phyloP scores from a whole-genome alignment of 1,140 invertebrate species.

The Sinonovacula constricta region DNA sequence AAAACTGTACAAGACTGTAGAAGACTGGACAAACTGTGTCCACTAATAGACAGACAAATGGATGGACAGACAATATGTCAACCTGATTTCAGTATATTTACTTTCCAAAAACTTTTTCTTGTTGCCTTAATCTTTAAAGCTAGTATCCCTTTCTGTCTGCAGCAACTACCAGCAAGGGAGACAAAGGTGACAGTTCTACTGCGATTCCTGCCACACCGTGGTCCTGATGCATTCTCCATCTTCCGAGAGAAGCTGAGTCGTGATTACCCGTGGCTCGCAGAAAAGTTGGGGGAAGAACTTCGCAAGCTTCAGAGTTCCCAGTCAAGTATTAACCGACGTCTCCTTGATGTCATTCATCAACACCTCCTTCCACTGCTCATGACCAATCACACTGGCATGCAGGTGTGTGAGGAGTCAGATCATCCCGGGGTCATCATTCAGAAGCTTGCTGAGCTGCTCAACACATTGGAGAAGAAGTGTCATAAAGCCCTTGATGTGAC shows the following conservation, averaged over 20 bases:
- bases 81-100: too few species aligned
- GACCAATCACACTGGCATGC: neutral
- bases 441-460: constrained; percentile 34
- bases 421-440: constrained; percentile 46
- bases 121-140: too few species aligned
- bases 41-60: too few species aligned
- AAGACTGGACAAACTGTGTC: too few species aligned
- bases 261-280: constrained; percentile 37
- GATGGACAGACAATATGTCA: too few species aligned
- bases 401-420: constrained; percentile 27
- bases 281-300: constrained; percentile 42
- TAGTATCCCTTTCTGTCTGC: constrained; percentile 11
- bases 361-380: constrained; percentile 40
- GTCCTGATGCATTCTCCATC: constrained; percentile 41
- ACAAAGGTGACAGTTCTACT: constrained; percentile 37
- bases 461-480: constrained; percentile 28
- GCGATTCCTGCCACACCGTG: constrained; percentile 30
- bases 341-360: constrained; percentile 23
- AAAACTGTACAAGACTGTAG: too few species aligned
- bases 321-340: constrained; percentile 41
- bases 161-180: constrained; percentile 43
- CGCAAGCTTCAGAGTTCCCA: constrained; percentile 48
- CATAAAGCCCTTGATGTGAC: constrained; percentile 40
- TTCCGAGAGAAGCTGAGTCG: constrained; percentile 46
- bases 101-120: too few species aligned